phyloP scores from a whole-genome alignment of 2,113 vertebrate species.

The Strix aluco region DNA sequence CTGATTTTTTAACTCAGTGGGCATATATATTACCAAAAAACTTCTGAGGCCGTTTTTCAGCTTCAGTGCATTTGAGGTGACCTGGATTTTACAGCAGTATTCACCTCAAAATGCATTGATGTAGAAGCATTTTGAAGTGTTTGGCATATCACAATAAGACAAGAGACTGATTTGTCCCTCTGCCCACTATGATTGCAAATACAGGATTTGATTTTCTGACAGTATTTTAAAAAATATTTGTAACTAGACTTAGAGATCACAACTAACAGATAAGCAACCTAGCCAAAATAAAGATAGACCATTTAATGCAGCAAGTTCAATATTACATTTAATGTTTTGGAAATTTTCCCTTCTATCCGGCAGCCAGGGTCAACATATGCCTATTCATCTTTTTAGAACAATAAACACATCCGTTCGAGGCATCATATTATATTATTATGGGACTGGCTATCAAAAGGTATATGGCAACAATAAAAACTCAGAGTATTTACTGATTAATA shows the following conservation, averaged over 20 bases:
- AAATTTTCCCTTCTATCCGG: background rate
- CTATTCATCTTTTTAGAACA: conserved; percentile 15
- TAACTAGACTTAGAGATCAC: background rate
- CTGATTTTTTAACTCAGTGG: background rate
- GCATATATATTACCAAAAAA: background rate
- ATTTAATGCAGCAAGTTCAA: background rate
- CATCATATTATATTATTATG: background rate
- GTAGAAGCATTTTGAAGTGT: background rate
- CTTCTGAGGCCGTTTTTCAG: background rate
- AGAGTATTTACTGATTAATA: conserved; percentile 30
- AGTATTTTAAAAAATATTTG: background rate
- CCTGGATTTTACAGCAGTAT: background rate
- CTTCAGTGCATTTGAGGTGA: background rate
- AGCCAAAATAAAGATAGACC: background rate
- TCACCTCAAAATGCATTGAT: background rate
- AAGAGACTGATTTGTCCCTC: background rate
- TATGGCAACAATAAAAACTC: conserved; percentile 21
- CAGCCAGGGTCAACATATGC: conserved; percentile 7
- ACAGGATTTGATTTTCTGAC: background rate
- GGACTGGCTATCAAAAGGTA: conserved; percentile 11
- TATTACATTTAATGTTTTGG: background rate
- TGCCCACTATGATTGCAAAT: background rate
- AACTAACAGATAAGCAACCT: background rate
- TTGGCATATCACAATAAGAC: background rate
- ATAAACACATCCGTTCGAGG: background rate